Conservation (phyloP, 2,888 invertebrate genomes). For the Melinopterus prodromus region DNA sequence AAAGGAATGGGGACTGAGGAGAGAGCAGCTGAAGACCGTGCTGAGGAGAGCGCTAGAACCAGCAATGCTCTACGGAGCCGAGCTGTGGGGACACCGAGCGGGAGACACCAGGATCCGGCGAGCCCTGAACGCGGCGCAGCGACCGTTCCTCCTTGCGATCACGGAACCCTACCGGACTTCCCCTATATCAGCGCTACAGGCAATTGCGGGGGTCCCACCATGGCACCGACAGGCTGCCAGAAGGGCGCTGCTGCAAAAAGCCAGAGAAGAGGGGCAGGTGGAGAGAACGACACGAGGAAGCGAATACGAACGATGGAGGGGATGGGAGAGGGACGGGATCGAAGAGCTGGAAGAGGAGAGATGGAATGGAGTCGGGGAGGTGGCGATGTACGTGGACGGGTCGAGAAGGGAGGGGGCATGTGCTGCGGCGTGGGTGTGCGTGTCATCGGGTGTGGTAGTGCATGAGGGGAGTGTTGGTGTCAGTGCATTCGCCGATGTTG, state of each 20-base stretch:
- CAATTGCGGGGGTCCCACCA: slow-evolving; percentile 29
- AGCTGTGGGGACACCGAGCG: slow-evolving; percentile 42
- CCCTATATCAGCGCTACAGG: slow-evolving; percentile 28
- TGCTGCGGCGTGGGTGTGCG: not conserved
- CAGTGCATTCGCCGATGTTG: not conserved
- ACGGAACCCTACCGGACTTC: slow-evolving; percentile 40
- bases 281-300: not conserved
- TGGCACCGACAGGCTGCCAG: not conserved
- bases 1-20: slow-evolving; percentile 8
- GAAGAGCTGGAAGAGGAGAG: not conserved
- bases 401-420: not conserved
- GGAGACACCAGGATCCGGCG: slow-evolving; percentile 32
- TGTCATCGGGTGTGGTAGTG: too few species aligned
- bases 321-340: not conserved
- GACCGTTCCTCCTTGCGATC: slow-evolving; percentile 38
- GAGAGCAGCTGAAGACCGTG: not conserved
- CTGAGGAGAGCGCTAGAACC: slow-evolving; percentile 32
- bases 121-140: slow-evolving; percentile 36
- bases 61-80: slow-evolving; percentile 39
- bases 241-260: not conserved
- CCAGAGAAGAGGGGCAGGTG: not conserved
- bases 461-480: too few species aligned
- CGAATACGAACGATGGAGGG: not conserved
- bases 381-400: not conserved
- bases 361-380: not conserved